These are phyloP conservation scores for Cabera pusaria DNA, from an alignment of 2,888 invertebrate species.

Conservation along the genomic window DNA sequence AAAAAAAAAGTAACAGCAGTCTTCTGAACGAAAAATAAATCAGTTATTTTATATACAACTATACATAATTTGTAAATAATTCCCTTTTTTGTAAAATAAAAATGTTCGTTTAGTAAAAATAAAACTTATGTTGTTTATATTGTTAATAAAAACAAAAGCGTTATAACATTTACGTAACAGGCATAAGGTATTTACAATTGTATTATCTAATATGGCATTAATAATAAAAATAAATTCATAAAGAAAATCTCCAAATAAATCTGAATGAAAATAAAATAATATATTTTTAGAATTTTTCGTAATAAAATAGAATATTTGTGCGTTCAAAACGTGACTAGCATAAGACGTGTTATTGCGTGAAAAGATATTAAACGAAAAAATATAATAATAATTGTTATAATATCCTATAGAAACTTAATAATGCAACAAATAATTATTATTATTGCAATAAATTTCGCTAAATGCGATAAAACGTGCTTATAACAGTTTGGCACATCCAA, in stretches of 20 bases:
- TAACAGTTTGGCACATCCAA: constrained; percentile 78
- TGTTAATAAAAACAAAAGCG: constrained; percentile 64
- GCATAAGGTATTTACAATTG: constrained; percentile 70
- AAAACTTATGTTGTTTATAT: constrained; percentile 66
- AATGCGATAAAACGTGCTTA: constrained; percentile 71
- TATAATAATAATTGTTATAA: constrained; percentile 47
- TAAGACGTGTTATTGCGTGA: constrained; percentile 81
- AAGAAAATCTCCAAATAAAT: constrained; percentile 35
- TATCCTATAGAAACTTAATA: constrained; percentile 59
- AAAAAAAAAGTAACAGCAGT: constrained; percentile 73
- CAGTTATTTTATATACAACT: constrained; percentile 62
- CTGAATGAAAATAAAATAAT: constrained; percentile 40
- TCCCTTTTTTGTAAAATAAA: constrained; percentile 32
- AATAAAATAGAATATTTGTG: constrained; percentile 68
- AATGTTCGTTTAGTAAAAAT: constrained; percentile 42
- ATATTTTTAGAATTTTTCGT: constrained; percentile 44
- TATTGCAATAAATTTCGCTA: constrained; percentile 47
- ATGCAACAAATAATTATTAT: constrained; percentile 54
- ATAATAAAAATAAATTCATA: constrained; percentile 59
- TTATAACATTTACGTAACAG: constrained; percentile 65
- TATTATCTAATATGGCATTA: constrained; percentile 80
- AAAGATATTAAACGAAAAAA: constrained; percentile 43
- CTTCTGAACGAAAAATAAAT: constrained; percentile 72
- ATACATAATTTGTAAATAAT: constrained; percentile 52
- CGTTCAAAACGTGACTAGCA: constrained; percentile 80